Evolutionary conservation across 2,113 vertebrate genomes (phyloP).

Genomic region (Anguilla rostrata): DNA sequence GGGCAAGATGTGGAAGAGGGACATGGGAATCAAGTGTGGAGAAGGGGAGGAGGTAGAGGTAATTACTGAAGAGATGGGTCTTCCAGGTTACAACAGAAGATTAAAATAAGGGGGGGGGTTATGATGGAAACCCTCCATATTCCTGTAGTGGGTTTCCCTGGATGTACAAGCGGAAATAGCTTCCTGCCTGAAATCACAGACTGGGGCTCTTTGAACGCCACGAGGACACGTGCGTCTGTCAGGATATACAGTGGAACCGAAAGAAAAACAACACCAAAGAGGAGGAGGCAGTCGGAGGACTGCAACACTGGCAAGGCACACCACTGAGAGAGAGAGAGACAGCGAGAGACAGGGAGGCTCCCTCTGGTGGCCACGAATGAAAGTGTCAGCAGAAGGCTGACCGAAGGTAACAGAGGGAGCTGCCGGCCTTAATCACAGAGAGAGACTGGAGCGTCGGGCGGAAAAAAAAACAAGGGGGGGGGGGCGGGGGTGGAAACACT

Average conservation of each 20-base stretch:
- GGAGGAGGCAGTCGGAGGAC: background rate
- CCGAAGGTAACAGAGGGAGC: background rate
- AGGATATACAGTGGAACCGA: background rate
- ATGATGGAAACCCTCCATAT: constrained; percentile 17
- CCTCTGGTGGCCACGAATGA: constrained; percentile 19
- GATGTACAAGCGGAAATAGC: constrained; percentile 46
- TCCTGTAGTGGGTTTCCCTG: constrained; percentile 46
- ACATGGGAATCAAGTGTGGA: no score
- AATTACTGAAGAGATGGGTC: no score
- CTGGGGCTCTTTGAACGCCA: constrained; percentile 50
- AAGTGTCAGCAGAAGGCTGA: background rate
- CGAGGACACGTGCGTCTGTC: constrained; percentile 26
- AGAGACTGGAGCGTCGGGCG: background rate
- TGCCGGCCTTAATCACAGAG: background rate
- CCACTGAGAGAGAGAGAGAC: background rate
- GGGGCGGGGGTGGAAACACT: constrained; percentile 19
- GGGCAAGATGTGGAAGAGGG: no score
- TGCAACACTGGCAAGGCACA: background rate
- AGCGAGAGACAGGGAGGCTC: background rate
- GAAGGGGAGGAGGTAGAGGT: no score
- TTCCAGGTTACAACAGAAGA: no score
- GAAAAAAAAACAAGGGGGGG: background rate
- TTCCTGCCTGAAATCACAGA: constrained; percentile 48
- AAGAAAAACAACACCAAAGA: background rate
- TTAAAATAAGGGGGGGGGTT: no score